Evolutionary conservation across 2,888 invertebrate genomes (phyloP).

Genomic region (Macroteleia sp.): DNA sequence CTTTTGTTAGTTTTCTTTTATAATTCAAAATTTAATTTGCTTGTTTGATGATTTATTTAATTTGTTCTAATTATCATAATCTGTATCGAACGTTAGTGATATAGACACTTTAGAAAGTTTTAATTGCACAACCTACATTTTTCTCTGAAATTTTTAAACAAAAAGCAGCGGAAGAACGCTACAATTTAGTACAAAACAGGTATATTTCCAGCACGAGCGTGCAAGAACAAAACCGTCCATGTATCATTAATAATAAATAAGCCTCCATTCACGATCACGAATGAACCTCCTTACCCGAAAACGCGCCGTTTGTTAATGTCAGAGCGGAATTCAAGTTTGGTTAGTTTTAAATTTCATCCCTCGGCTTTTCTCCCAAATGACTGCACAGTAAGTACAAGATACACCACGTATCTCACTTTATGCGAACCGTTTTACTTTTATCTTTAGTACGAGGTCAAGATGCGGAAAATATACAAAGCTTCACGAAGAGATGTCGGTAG

Average conservation of each 20-base stretch:
- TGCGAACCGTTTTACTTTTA: slow-evolving; percentile 57
- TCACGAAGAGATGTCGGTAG: slow-evolving; percentile 36
- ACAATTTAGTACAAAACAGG: slow-evolving; percentile 5
- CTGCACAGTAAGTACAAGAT: slow-evolving; percentile 57
- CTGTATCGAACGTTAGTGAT: too few species aligned
- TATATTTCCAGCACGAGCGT: not conserved
- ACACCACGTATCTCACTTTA: slow-evolving; percentile 62
- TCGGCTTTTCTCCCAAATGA: slow-evolving; percentile 48
- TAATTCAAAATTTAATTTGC: too few species aligned
- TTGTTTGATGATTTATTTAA: too few species aligned
- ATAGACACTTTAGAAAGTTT: too few species aligned
- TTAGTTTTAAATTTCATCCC: slow-evolving; percentile 59
- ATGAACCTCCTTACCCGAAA: slow-evolving; percentile 28
- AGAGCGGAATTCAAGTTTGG: slow-evolving; percentile 51
- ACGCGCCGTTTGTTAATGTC: slow-evolving; percentile 54
- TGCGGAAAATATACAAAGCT: slow-evolving; percentile 54
- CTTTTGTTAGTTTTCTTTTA: too few species aligned
- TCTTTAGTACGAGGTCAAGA: slow-evolving; percentile 56
- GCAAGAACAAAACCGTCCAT: slow-evolving; percentile 21
- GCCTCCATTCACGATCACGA: slow-evolving; percentile 40
- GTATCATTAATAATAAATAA: slow-evolving; percentile 52
- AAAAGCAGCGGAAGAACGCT: slow-evolving; percentile 3
- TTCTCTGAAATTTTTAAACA: too few species aligned
- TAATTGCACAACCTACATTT: too few species aligned
- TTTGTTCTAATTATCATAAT: too few species aligned